Percentiles rank a stretch among this genome's conserved stretches.
phyloP scores from a whole-genome alignment of 2,113 vertebrate genomes.

The Ranitomeya imitator region DNA sequence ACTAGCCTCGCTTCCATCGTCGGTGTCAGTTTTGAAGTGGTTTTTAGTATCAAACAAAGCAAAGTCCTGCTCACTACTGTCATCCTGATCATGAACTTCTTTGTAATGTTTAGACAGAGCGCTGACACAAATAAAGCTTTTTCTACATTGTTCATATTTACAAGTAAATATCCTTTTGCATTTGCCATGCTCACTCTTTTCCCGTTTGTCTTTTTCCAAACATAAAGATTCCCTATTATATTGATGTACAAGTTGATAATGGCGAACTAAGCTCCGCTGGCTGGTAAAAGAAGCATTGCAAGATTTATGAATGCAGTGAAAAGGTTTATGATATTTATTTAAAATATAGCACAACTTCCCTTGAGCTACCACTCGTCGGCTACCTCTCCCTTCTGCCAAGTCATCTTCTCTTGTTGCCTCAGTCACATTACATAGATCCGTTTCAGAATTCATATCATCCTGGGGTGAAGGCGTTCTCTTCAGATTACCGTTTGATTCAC shows the following conservation, averaged over 20 bases:
- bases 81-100: constrained; percentile 74
- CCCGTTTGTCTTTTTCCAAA: constrained; percentile 84
- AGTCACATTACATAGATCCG: constrained; percentile 64
- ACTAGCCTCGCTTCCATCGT: constrained; percentile 72
- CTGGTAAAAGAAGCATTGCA: constrained; percentile 89
- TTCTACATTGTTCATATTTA: constrained; percentile 82
- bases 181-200: constrained; percentile 81
- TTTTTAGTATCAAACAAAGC: constrained; percentile 87
- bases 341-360: constrained; percentile 90
- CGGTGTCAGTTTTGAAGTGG: constrained; percentile 84
- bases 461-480: background rate
- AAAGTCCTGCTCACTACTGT: constrained; percentile 76
- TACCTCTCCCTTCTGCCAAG: constrained; percentile 80
- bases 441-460: constrained; percentile 74
- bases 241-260: constrained; percentile 87
- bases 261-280: constrained; percentile 88
- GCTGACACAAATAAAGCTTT: constrained; percentile 77
- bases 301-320: constrained; percentile 92
- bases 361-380: constrained; percentile 86
- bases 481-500: constrained; percentile 10
- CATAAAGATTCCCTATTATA: constrained; percentile 91
- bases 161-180: constrained; percentile 81
- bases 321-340: constrained; percentile 92
- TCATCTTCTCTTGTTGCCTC: constrained; percentile 72
- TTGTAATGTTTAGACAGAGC: constrained; percentile 79